These are phyloP conservation scores for Dendrolimus punctatus DNA, from an alignment of 1,140 invertebrate species.

Conservation along the genomic window DNA sequence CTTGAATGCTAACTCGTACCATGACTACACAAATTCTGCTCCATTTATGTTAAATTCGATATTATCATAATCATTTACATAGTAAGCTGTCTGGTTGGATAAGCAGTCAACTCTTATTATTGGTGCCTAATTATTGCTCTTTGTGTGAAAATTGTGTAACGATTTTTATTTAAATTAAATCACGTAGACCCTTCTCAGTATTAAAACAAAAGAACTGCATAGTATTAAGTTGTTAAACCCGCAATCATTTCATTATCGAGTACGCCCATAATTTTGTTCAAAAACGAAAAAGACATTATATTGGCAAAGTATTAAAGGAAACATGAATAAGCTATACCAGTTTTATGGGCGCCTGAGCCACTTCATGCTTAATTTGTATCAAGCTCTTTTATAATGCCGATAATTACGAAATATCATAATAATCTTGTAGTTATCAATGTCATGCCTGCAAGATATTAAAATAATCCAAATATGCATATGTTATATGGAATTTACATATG, in stretches of 20 bases:
- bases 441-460: no score
- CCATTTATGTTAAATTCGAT: slow-evolving; percentile 62
- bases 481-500: no score
- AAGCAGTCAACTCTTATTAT: slow-evolving; percentile 49
- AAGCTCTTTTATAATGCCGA: no score
- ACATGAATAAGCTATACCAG: neutral
- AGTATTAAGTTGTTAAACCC: slow-evolving; percentile 6
- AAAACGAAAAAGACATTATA: slow-evolving; percentile 2
- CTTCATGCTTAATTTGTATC: no score
- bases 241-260: slow-evolving; percentile 6
- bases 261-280: slow-evolving; percentile 3
- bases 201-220: slow-evolving; percentile 3
- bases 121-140: slow-evolving; percentile 64
- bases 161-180: slow-evolving; percentile 61
- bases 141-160: slow-evolving; percentile 57
- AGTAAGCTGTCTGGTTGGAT: slow-evolving; percentile 41
- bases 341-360: neutral
- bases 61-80: slow-evolving; percentile 70
- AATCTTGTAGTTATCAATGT: no score
- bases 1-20: slow-evolving; percentile 41
- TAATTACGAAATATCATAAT: no score
- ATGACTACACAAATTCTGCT: slow-evolving; percentile 64
- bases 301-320: neutral
- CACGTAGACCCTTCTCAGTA: slow-evolving; percentile 29
- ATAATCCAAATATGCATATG: no score